phyloP scores from a whole-genome alignment of 2,113 vertebrate genomes.

The Tragulus kanchil region DNA sequence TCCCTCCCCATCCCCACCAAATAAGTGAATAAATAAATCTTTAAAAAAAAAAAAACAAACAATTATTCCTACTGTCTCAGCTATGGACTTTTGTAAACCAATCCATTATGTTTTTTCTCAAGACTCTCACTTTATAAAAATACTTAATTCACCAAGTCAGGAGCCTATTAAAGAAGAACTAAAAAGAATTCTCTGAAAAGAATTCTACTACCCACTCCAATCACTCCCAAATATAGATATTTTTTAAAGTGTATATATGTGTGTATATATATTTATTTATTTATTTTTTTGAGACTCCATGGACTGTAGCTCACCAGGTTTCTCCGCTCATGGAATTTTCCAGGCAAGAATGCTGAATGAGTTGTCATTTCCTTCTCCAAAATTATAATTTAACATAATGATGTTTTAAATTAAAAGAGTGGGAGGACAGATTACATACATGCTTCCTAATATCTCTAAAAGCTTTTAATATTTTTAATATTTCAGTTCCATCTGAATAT shows the following conservation, averaged over 20 bases:
- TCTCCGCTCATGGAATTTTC: too few species aligned
- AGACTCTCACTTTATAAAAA: neutral
- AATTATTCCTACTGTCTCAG: neutral
- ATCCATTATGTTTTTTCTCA: neutral
- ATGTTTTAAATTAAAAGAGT: neutral
- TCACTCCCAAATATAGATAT: neutral
- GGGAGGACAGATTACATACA: neutral
- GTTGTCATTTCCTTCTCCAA: too few species aligned
- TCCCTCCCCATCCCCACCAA: too few species aligned
- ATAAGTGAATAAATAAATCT: too few species aligned
- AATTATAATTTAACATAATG: neutral
- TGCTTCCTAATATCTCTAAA: neutral
- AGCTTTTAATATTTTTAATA: neutral
- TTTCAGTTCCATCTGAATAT: neutral
- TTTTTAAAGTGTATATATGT: neutral
- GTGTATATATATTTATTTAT: too few species aligned
- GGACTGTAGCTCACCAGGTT: too few species aligned
- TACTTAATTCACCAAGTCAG: neutral
- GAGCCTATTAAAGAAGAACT: neutral
- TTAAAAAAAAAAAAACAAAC: neutral
- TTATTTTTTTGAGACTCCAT: too few species aligned
- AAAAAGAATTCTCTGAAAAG: conserved; percentile 4
- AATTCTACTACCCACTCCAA: neutral
- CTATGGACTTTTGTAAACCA: neutral
- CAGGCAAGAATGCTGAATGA: too few species aligned